A percentile compares a stretch with the other conserved stretches of the same genome.
Evolutionary conservation across 2,888 invertebrate genomes (phyloP).

Genomic region (Nomada ruficornis): DNA sequence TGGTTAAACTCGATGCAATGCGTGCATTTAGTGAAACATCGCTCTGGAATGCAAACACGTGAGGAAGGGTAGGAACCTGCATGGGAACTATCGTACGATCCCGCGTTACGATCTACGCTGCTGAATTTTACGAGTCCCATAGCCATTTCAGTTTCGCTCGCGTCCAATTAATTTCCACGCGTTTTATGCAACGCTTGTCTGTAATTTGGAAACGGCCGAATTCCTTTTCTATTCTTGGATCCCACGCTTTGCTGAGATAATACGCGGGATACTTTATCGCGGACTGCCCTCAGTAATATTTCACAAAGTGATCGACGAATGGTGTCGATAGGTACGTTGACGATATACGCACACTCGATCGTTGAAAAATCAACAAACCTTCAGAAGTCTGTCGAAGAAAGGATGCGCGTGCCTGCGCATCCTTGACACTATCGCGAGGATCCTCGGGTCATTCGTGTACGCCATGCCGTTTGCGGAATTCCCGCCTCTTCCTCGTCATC

Average conservation of each 20-base stretch:
- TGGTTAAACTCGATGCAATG: slow-evolving; percentile 79
- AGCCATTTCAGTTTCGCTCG: slow-evolving; percentile 6
- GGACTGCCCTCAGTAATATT: too few relatives aligned
- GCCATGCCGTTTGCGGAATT: slow-evolving; percentile 60
- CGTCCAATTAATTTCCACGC: background rate
- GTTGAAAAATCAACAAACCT: slow-evolving; percentile 19
- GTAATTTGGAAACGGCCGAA: background rate
- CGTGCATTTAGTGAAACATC: slow-evolving; percentile 77
- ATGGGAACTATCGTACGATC: slow-evolving; percentile 49
- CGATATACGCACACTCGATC: slow-evolving; percentile 11
- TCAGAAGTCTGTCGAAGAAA: slow-evolving; percentile 57
- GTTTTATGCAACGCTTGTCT: slow-evolving; percentile 16
- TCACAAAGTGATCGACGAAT: background rate
- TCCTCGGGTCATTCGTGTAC: slow-evolving; percentile 38
- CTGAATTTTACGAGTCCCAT: slow-evolving; percentile 43
- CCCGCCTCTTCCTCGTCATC: background rate
- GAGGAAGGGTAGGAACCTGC: slow-evolving; percentile 65
- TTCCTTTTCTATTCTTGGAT: background rate
- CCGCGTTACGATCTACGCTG: slow-evolving; percentile 34
- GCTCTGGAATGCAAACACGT: slow-evolving; percentile 73
- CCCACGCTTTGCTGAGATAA: background rate
- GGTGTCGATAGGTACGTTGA: background rate
- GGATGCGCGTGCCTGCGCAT: slow-evolving; percentile 62
- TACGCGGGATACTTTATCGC: background rate
- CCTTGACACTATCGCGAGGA: slow-evolving; percentile 65